Base-by-base conservation (phyloP, 2,888 invertebrate species). In the Tupiocoris notatus region DNA sequence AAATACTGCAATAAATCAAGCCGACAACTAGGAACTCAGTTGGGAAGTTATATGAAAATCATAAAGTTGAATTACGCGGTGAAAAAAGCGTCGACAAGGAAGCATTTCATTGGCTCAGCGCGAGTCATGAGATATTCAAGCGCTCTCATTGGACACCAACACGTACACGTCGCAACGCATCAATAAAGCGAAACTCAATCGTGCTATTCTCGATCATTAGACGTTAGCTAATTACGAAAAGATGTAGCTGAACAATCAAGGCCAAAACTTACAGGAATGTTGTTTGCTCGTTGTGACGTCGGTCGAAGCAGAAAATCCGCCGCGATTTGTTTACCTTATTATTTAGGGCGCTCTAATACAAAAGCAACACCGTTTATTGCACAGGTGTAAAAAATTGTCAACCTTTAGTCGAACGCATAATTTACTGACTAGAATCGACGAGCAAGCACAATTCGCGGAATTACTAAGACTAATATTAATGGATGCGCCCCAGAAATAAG, bases 21-120 rank as follows among this genome's bases (percentile, higher is more conserved):
- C n/a, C n/a, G n/a, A n/a, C n/a, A n/a, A n/a, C n/a, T n/a, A n/a
- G n/a, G n/a, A n/a, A n/a, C n/a, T n/a, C n/a, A n/a, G n/a, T n/a
- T n/a, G n/a, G n/a, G n/a, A n/a, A n/a, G n/a, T n/a, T n/a, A n/a
- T n/a, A n/a, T n/a, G n/a, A n/a, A n/a, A n/a, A n/a, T n/a, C n/a
- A n/a, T n/a, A 66, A 66, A 57, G 54, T 70, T 70, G 73, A 73
- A 73, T 25, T 62, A 39, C 39, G 62, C 73, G 73, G 39, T 63
- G 54, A 23, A 73, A 54, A 54, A 54, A 61, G 39, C 62, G 63
- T 62, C 73, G 22, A 7, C 0, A 54, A 54, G 2, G 73, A 3
- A 21, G 21, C 16, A 16, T 2, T 39, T 23, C n/a, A 63, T 73
- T 73, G 73, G 73, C 63, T 54, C n/a, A 17, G 21, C 16, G 54